phyloP scores from a whole-genome alignment of 2,888 invertebrate species.

The Drosophila glabriapex region DNA sequence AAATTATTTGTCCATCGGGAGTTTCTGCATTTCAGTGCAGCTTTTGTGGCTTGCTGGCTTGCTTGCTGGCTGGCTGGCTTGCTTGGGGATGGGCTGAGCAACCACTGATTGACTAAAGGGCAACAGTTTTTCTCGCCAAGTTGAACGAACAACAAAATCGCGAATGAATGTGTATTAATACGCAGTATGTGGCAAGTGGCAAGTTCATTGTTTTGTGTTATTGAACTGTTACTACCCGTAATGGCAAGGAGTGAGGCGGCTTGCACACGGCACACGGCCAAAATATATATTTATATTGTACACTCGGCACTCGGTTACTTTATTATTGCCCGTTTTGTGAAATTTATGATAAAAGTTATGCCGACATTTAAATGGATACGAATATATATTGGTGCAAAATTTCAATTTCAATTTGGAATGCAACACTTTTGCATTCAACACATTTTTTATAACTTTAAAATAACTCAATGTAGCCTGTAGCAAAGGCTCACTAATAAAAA shows the following conservation, averaged over 20 bases:
- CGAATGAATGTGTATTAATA: conserved; percentile 29
- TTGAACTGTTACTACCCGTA: conserved; percentile 32
- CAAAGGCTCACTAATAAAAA: not conserved
- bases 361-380: conserved; percentile 36
- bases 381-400: conserved; percentile 20
- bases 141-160: conserved; percentile 14
- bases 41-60: not conserved
- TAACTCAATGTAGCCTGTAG: not conserved
- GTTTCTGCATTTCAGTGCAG: conserved; percentile 10
- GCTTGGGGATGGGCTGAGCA: not conserved
- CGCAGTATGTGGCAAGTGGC: not conserved
- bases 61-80: conserved; percentile 1
- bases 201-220: conserved; percentile 47
- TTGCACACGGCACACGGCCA: not conserved
- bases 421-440: conserved; percentile 9
- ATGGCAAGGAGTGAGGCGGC: conserved; percentile 2
- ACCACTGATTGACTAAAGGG: conserved; percentile 18
- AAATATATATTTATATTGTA: conserved; percentile 66
- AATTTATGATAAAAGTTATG: conserved; percentile 73
- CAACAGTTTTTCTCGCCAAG: conserved; percentile 15
- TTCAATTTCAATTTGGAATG: conserved; percentile 35
- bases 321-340: conserved; percentile 37
- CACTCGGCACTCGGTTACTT: conserved; percentile 28
- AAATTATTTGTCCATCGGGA: conserved; percentile 64
- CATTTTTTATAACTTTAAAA: conserved; percentile 15